Conservation (phyloP, 2,797 vertebrate species). For the Fistularia commersonii region DNA sequence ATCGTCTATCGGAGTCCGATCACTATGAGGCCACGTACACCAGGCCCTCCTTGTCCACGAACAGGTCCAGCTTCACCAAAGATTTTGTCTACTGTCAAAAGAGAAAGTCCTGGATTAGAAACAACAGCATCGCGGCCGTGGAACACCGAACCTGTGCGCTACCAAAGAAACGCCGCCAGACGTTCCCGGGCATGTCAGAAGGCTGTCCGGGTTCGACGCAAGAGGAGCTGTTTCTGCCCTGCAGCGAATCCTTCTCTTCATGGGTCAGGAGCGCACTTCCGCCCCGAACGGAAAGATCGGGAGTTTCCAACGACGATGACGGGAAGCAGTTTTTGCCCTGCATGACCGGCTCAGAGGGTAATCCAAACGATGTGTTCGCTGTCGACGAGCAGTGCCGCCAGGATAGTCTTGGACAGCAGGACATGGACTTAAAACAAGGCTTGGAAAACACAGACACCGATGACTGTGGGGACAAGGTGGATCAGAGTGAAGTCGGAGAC, state of each 20-base stretch:
- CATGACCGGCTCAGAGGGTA: conserved; percentile 50
- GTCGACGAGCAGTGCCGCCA: conserved; percentile 14
- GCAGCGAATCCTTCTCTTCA: conserved; percentile 66
- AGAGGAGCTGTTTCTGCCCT: conserved; percentile 48
- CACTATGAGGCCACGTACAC: conserved; percentile 41
- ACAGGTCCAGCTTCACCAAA: conserved; percentile 61
- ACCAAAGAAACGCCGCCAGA: conserved; percentile 70
- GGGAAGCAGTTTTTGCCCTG: conserved; percentile 29
- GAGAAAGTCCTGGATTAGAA: conserved; percentile 55
- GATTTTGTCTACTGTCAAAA: conserved; percentile 55
- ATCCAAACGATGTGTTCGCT: conserved; percentile 40
- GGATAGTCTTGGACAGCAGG: conserved; percentile 1
- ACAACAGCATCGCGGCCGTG: conserved; percentile 61
- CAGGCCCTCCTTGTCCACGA: conserved; percentile 55
- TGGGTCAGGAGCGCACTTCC: conserved; percentile 60
- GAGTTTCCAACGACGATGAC: conserved; percentile 23
- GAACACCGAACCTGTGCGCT: conserved; percentile 45
- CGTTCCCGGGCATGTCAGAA: conserved; percentile 67
- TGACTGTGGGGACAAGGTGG: conserved; percentile 20
- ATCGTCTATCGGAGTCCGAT: conserved; percentile 47
- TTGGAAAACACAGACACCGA: conserved; percentile 15
- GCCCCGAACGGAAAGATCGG: conserved; percentile 46
- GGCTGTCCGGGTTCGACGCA: conserved; percentile 17
- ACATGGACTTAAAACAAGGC: conserved; percentile 16
- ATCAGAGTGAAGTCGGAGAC: conserved; percentile 59